Percentiles rank a stretch among this genome's conserved stretches.
These are phyloP conservation scores for Rhinolophus ferrumequinum DNA, from an alignment of 2,113 vertebrate species.

Conservation along the genomic window DNA sequence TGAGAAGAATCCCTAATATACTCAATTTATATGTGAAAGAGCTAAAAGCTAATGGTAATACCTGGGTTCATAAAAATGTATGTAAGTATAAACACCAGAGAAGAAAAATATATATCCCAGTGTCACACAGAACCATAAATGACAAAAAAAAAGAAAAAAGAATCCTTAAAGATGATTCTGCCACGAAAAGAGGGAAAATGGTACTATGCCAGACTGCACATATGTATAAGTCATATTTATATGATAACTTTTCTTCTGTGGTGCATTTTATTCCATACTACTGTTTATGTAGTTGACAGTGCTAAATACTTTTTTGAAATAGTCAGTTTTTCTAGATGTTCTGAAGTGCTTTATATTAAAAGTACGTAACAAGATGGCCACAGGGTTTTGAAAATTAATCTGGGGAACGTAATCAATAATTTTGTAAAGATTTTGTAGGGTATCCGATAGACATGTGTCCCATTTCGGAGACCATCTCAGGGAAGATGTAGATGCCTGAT, in stretches of 20 bases:
- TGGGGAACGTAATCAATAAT: no score
- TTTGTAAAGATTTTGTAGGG: no score
- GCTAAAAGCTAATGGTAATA: slow-evolving; percentile 63
- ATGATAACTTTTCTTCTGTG: background rate
- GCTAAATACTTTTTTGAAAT: background rate
- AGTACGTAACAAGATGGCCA: no score
- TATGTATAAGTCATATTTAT: background rate
- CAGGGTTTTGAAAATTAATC: no score
- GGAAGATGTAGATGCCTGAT: no score
- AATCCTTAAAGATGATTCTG: slow-evolving; percentile 63
- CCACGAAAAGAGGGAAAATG: background rate
- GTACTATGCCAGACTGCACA: background rate
- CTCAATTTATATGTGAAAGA: slow-evolving; percentile 45
- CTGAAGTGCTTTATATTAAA: background rate
- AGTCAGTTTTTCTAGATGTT: background rate
- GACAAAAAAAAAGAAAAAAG: slow-evolving; percentile 50
- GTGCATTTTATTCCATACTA: background rate
- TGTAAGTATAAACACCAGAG: slow-evolving; percentile 68
- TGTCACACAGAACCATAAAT: slow-evolving; percentile 49
- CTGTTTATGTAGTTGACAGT: background rate
- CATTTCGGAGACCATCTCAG: no score
- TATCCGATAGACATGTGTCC: no score
- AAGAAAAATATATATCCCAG: slow-evolving; percentile 32
- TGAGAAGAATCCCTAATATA: slow-evolving; percentile 45
- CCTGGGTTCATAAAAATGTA: slow-evolving; percentile 64